phyloP scores from a whole-genome alignment of 30 jellyfish, hydroid and myxozoan genomes.

The Haliclystus octoradiatus region DNA sequence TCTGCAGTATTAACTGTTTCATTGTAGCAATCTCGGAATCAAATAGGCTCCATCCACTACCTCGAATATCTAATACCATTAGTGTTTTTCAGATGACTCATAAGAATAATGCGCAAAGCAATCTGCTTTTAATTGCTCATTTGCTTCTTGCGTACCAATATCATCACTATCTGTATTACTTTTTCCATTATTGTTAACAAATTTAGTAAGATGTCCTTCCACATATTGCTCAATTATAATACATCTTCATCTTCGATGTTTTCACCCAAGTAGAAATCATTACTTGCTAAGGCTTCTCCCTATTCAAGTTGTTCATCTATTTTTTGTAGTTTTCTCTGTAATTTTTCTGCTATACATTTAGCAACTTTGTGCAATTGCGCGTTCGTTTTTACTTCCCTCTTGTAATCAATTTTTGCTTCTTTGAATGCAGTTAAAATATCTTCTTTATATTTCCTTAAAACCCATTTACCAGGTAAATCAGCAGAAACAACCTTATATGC shows the following conservation, averaged over 20 bases:
- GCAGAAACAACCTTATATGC: conserved; percentile 7
- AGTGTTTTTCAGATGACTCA: background rate
- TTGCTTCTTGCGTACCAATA: no score
- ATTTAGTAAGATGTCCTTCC: conserved; percentile 10
- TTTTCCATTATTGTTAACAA: conserved; percentile 8
- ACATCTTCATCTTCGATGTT: background rate
- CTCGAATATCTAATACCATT: conserved; percentile 4
- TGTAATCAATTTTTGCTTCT: background rate
- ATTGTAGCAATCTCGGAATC: conserved; percentile 7
- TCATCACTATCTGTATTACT: background rate
- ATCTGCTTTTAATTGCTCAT: conserved; percentile 8
- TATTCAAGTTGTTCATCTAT: background rate
- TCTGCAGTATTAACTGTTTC: background rate
- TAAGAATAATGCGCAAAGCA: conserved; percentile 8
- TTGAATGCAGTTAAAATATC: background rate
- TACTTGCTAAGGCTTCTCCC: background rate
- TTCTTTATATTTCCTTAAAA: background rate
- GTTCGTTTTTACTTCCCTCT: background rate
- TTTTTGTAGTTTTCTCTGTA: background rate
- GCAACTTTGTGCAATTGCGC: conserved; percentile 16
- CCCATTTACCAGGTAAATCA: background rate
- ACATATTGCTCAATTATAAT: conserved; percentile 14
- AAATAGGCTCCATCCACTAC: no score
- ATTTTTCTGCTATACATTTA: background rate
- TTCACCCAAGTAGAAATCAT: conserved; percentile 2